A percentile compares a stretch with the other conserved stretches of the same genome.
Conservation (phyloP, 2,113 vertebrate genomes). For the Furnarius figulus region DNA sequence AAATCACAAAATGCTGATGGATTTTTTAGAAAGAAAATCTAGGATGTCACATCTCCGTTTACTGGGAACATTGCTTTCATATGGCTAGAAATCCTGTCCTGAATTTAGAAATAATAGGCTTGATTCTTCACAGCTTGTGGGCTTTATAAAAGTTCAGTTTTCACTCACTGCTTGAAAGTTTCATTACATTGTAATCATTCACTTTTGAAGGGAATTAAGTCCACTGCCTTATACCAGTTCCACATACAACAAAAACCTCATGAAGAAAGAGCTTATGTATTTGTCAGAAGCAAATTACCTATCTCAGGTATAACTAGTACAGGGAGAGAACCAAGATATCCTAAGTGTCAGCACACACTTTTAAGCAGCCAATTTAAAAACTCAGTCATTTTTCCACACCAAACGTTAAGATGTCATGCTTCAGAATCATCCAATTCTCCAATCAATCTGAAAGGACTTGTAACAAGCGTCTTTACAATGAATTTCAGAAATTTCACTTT, state of each 20-base stretch:
- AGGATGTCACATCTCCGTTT: background rate
- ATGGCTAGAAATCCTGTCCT: background rate
- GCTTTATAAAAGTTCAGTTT: background rate
- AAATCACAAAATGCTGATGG: background rate
- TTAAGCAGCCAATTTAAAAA: background rate
- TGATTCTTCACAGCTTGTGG: background rate
- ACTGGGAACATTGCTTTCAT: background rate
- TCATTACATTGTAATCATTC: background rate
- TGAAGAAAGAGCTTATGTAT: background rate
- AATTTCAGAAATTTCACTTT: background rate
- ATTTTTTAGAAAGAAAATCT: background rate
- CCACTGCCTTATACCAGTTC: background rate
- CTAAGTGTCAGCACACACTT: rapidly evolving
- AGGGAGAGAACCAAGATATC: background rate
- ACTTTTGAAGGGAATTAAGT: background rate
- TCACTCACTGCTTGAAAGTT: background rate
- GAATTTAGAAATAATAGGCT: background rate
- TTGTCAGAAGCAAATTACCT: background rate
- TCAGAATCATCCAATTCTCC: background rate
- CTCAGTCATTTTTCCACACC: background rate
- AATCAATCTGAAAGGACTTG: background rate
- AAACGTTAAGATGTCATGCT: background rate
- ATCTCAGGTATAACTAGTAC: background rate
- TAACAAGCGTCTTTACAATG: rapidly evolving
- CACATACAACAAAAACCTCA: background rate